phyloP scores from a whole-genome alignment of 2,113 vertebrate genomes.

The Ammodytes marinus region DNA sequence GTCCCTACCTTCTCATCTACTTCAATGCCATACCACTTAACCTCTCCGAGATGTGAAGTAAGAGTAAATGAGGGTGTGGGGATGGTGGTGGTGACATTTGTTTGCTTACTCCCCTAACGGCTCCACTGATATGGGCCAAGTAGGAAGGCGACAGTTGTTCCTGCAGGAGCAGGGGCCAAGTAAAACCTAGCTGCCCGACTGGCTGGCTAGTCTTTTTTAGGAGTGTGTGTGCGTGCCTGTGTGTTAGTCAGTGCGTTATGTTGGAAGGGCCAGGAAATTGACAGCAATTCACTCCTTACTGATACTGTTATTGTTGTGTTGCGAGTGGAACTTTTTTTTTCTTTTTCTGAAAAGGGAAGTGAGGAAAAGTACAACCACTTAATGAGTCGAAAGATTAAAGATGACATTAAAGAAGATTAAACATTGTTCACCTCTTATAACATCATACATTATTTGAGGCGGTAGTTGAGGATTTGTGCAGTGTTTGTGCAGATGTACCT shows the following conservation, averaged over 20 bases:
- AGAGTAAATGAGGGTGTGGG: slow-evolving; percentile 8
- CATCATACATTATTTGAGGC: neutral
- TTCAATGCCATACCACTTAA: slow-evolving; percentile 4
- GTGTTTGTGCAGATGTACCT: slow-evolving; percentile 80
- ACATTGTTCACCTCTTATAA: neutral
- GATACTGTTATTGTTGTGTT: slow-evolving; percentile 63
- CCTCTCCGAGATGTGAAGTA: slow-evolving; percentile 32
- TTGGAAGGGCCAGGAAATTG: slow-evolving; percentile 53
- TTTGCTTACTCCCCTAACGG: slow-evolving; percentile 65
- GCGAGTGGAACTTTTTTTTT: slow-evolving; percentile 25
- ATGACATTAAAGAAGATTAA: neutral
- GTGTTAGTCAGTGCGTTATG: slow-evolving; percentile 3
- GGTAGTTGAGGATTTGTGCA: neutral
- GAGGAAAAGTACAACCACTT: slow-evolving; percentile 17
- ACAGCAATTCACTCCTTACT: slow-evolving; percentile 63
- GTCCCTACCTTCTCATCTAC: neutral
- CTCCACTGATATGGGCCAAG: slow-evolving; percentile 68
- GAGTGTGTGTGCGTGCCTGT: slow-evolving; percentile 19
- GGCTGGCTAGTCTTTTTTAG: slow-evolving; percentile 56
- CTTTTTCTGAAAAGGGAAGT: slow-evolving; percentile 37
- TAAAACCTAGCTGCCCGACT: slow-evolving; percentile 65
- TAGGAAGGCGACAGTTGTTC: slow-evolving; percentile 81
- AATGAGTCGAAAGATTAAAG: neutral
- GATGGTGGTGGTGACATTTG: slow-evolving; percentile 34
- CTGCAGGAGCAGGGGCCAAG: slow-evolving; percentile 65